Conservation (phyloP, 2,797 vertebrate genomes). For the Poeciliopsis paucimaculata region DNA sequence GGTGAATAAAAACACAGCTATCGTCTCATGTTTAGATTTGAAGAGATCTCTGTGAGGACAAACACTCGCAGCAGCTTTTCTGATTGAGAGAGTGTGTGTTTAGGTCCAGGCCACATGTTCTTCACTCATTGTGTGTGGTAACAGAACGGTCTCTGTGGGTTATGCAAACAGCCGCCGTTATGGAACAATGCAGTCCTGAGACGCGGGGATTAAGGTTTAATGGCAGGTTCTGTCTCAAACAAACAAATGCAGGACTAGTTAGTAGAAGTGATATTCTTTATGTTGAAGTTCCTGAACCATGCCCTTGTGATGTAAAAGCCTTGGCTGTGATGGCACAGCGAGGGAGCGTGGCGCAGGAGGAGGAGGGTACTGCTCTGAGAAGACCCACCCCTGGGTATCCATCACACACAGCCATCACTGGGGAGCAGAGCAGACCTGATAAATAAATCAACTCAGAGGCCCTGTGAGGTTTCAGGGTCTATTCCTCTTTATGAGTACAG, state of each 20-base stretch:
- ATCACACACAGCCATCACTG: slow-evolving; percentile 78
- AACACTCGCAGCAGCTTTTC: background rate
- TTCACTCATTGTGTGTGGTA: slow-evolving; percentile 38
- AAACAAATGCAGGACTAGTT: slow-evolving; percentile 23
- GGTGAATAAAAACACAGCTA: too few species aligned
- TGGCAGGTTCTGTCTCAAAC: slow-evolving; percentile 54
- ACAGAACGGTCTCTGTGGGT: slow-evolving; percentile 71
- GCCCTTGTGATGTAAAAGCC: slow-evolving; percentile 74
- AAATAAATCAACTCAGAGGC: slow-evolving; percentile 88
- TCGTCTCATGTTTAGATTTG: background rate
- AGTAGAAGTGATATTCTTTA: slow-evolving; percentile 65
- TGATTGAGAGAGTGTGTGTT: slow-evolving; percentile 65
- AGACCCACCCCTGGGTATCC: slow-evolving; percentile 82
- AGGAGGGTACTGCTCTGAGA: slow-evolving; percentile 48
- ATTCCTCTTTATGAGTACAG: slow-evolving; percentile 79
- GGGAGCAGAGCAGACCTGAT: slow-evolving; percentile 81
- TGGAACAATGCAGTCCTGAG: too few species aligned
- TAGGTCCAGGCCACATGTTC: slow-evolving; percentile 24
- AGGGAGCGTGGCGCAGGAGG: slow-evolving; percentile 40
- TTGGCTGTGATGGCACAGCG: slow-evolving; percentile 70
- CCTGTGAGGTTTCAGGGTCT: slow-evolving; percentile 82
- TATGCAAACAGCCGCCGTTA: slow-evolving; percentile 74
- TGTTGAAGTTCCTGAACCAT: slow-evolving; percentile 53
- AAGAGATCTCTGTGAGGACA: background rate
- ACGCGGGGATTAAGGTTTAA: slow-evolving; percentile 40